Evolutionary conservation across 2,113 vertebrate genomes (phyloP).

Genomic region (Xiphorhynchus elegans): DNA sequence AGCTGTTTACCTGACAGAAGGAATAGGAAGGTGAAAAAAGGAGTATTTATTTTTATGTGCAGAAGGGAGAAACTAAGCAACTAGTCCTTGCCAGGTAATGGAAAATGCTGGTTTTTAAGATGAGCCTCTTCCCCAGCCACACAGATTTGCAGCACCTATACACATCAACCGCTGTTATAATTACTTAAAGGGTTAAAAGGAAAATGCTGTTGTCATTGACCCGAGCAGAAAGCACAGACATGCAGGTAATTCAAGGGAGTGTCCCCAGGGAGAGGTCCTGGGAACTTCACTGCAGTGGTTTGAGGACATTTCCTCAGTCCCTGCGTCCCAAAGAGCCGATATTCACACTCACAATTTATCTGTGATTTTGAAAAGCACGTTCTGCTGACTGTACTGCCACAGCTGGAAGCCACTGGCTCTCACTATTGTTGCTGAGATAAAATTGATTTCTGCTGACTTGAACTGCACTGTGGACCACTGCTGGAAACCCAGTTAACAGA

Average conservation of each 20-base stretch:
- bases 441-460: background rate
- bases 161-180: accelerated
- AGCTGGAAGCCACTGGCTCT: background rate
- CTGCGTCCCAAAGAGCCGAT: accelerated
- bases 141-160: background rate
- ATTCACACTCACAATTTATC: background rate
- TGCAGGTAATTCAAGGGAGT: background rate
- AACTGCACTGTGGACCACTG: background rate
- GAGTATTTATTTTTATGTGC: background rate
- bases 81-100: background rate
- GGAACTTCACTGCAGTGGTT: background rate
- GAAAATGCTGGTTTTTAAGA: background rate
- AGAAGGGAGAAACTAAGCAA: background rate
- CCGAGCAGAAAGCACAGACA: background rate
- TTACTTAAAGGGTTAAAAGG: background rate
- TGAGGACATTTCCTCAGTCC: background rate
- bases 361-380: background rate
- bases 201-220: background rate
- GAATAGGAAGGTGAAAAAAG: background rate
- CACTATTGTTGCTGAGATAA: background rate
- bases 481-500: background rate
- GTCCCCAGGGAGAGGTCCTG: background rate
- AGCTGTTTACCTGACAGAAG: background rate
- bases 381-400: background rate
- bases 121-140: background rate